phyloP scores from a whole-genome alignment of 2,113 vertebrate species.

The Eretmochelys imbricata region DNA sequence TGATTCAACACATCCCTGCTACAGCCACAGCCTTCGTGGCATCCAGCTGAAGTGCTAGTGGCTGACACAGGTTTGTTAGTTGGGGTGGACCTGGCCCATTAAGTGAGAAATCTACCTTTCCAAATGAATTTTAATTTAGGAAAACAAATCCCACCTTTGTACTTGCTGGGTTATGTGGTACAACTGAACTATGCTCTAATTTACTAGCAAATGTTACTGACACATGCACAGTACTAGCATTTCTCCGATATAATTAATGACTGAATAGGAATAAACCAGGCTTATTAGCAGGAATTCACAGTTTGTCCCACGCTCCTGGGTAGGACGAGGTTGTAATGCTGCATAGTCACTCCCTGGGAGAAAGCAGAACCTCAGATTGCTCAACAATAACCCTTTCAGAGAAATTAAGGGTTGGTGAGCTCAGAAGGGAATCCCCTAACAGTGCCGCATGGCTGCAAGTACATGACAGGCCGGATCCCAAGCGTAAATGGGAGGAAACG shows the following conservation, averaged over 20 bases:
- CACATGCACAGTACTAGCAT: neutral
- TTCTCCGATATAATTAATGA: neutral
- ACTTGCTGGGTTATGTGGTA: neutral
- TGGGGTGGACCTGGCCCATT: neutral
- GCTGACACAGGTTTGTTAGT: neutral
- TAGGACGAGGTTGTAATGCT: neutral
- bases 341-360: neutral
- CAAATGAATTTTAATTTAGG: neutral
- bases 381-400: neutral
- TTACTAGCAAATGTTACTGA: neutral
- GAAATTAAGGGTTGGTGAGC: neutral
- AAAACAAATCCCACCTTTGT: neutral
- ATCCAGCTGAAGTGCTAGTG: neutral
- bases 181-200: neutral
- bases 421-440: neutral
- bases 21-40: neutral
- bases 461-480: neutral
- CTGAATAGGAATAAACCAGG: neutral
- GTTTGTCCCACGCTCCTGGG: neutral
- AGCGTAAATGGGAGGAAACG: neutral
- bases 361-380: neutral
- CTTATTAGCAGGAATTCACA: neutral
- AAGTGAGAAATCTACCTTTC: neutral
- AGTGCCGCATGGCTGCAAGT: neutral
- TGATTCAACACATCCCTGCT: neutral